Base-by-base conservation (phyloP, 2,888 invertebrate genomes). In the Drosophila leonis region DNA sequence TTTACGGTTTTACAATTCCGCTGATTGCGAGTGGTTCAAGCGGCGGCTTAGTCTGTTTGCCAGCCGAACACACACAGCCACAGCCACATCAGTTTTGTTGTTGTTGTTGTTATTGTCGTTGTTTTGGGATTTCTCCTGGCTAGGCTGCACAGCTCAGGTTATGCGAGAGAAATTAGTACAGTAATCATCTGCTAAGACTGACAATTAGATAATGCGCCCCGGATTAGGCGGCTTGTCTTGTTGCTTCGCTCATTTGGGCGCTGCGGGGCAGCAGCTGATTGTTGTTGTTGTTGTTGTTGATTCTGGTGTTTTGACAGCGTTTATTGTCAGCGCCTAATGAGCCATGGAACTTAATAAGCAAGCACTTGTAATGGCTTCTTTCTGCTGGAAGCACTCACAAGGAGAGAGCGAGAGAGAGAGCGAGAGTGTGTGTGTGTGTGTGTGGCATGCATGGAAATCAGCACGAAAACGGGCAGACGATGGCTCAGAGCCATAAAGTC, bases 301-400 rank as follows among this genome's bases (percentile, higher is more conserved):
- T 61, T 56, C 41, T 80, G 78, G 66, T 85, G 77, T 79, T 74
- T 81, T 72, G 84, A 75, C 84, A 72, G 72, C 84, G 80, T 82
- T 85, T 85, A 82, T 85, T 85, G 85, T 82, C 78, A 75, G 82
- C 82, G 87, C 84, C 89, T 88, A 84, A 84, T 84, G 84, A 84
- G 88, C 84, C 84, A 88, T 84, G 84, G 84, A 88, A 88, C 84
- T 88, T 84, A 84, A 84, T 84, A 84, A 84, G 84, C 88, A 84
- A 84, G 87, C 87, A 81, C 87, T 84, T 84, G 87, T 83, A 84
- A 84, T 84, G 88, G 81, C 84, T 84, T 83, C 79, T 72, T 80
- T 69, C 76, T 54, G 59, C 44, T 24, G 27, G 29, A n/a, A 49
- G 48, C 48, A 49, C 48, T 49, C 31, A 49, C 4, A n/a, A 31